Evolutionary conservation across 2,113 vertebrate species (phyloP).

Genomic region (Rostratula benghalensis): DNA sequence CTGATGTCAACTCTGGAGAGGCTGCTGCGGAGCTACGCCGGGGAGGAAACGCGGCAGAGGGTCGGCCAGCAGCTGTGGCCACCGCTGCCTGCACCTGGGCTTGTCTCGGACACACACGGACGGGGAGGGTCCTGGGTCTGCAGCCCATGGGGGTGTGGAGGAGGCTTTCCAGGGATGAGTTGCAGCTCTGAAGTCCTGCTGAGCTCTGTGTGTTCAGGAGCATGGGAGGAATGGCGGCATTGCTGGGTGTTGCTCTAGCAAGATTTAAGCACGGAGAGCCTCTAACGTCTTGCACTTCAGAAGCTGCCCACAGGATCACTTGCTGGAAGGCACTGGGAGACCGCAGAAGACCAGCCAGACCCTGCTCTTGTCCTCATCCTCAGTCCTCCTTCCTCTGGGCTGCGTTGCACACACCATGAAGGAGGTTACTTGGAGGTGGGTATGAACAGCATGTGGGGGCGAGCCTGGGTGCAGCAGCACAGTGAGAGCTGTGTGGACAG

Average conservation of each 20-base stretch:
- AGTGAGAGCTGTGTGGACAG: rapidly evolving
- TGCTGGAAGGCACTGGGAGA: not conserved
- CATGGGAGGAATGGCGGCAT: rapidly evolving
- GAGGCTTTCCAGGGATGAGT: not conserved
- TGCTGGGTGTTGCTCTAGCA: rapidly evolving
- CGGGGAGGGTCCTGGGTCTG: not conserved
- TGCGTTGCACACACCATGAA: rapidly evolving
- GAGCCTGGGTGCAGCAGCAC: not conserved
- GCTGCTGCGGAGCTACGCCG: rapidly evolving
- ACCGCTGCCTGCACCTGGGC: not conserved
- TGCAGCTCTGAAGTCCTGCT: not conserved
- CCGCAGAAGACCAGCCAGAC: not conserved
- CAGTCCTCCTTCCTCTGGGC: not conserved
- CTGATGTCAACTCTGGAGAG: not conserved
- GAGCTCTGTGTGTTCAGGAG: not conserved
- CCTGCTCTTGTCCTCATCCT: rapidly evolving
- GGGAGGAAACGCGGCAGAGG: not conserved
- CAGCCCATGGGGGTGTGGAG: not conserved
- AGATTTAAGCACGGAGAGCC: not conserved
- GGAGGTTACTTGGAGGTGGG: not conserved
- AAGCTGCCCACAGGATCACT: not conserved
- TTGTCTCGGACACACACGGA: not conserved
- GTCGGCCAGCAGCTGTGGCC: not conserved
- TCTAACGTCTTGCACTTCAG: rapidly evolving
- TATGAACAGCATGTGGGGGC: rapidly evolving